These are phyloP conservation scores for Pantherophis guttatus DNA, from an alignment of 2,113 vertebrate species.

Conservation along the genomic window DNA sequence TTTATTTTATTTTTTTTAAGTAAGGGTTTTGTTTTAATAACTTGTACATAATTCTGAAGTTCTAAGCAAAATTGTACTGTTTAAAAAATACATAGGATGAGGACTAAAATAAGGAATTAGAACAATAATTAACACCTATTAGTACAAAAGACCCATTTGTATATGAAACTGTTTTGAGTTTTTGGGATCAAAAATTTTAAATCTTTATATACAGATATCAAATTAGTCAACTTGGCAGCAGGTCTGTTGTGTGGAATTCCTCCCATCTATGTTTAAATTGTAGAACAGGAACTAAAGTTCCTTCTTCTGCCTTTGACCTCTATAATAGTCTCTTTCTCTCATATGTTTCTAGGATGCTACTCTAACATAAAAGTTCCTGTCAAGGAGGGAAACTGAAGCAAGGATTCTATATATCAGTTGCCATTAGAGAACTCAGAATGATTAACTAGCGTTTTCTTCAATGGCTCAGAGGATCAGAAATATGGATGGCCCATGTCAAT, in stretches of 20 bases:
- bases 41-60: background rate
- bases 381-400: background rate
- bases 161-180: background rate
- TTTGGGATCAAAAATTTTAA: background rate
- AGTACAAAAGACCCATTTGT: background rate
- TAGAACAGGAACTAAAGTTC: background rate
- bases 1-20: background rate
- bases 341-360: constrained; percentile 5
- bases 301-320: background rate
- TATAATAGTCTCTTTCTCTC: background rate
- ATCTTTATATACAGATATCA: background rate
- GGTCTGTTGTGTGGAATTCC: background rate
- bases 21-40: background rate
- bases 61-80: background rate
- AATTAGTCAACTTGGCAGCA: background rate
- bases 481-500: constrained; percentile 11
- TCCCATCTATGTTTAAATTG: background rate
- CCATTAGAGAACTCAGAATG: constrained; percentile 1
- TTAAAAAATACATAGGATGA: background rate
- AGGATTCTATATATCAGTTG: constrained; percentile 16
- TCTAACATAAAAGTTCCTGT: constrained; percentile 3
- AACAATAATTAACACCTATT: background rate
- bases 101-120: background rate
- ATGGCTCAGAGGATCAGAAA: constrained; percentile 9
- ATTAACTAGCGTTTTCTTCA: constrained; percentile 9